phyloP scores from a whole-genome alignment of 2,113 vertebrate genomes.

The Columbina picui region DNA sequence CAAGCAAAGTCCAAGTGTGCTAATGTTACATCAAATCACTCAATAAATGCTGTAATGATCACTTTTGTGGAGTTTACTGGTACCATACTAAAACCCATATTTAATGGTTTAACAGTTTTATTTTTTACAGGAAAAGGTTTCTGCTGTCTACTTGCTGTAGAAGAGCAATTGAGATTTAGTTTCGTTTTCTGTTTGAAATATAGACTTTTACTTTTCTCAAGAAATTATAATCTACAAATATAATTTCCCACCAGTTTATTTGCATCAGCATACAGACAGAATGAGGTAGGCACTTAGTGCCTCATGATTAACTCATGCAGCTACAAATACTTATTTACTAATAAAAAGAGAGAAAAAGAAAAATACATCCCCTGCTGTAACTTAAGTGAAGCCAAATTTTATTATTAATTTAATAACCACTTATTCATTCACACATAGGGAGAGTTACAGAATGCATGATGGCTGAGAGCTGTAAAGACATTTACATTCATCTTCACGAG shows the following conservation, averaged over 20 bases:
- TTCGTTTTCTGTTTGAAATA: not conserved
- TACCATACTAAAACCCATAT: not conserved
- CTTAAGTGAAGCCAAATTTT: constrained; percentile 21
- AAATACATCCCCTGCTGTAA: constrained; percentile 24
- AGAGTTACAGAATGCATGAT: not conserved
- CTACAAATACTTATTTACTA: constrained; percentile 8
- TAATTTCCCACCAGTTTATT: not conserved
- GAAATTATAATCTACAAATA: not conserved
- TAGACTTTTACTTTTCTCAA: not conserved
- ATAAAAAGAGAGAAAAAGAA: constrained; percentile 41
- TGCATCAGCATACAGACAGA: not conserved
- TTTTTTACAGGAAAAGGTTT: not conserved
- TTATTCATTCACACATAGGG: constrained; percentile 31
- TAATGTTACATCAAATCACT: not conserved
- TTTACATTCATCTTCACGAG: constrained; percentile 45
- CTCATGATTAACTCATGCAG: not conserved
- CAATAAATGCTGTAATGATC: not conserved
- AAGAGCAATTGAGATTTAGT: not conserved
- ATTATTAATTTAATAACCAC: constrained; percentile 51
- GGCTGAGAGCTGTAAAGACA: constrained; percentile 13
- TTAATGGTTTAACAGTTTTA: not conserved
- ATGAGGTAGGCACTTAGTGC: not conserved
- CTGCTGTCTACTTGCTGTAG: not conserved
- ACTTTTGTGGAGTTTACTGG: not conserved
- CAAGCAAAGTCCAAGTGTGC: not conserved